These are phyloP conservation scores for Pseudanteris insignis DNA, from an alignment of 2,888 invertebrate genomes.

Conservation along the genomic window DNA sequence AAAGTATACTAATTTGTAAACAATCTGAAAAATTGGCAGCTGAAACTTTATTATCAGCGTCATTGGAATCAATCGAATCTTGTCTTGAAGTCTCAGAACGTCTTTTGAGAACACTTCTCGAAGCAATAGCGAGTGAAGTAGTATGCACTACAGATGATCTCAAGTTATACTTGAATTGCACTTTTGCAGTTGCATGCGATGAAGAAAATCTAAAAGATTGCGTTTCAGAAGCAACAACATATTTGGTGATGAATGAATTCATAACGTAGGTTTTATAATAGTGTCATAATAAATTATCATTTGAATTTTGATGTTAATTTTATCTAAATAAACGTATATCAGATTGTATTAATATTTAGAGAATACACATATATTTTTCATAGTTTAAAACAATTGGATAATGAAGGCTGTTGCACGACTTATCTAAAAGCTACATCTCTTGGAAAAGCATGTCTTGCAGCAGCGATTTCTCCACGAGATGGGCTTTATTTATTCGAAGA, in stretches of 20 bases:
- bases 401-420: conserved; percentile 26
- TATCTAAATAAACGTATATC: too few species aligned
- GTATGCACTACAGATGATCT: conserved; percentile 79
- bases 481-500: conserved; percentile 89
- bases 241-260: conserved; percentile 83
- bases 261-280: conserved; percentile 68
- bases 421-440: conserved; percentile 76
- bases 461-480: conserved; percentile 94
- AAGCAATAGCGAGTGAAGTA: conserved; percentile 88
- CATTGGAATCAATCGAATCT: conserved; percentile 79
- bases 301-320: too few species aligned
- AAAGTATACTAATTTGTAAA: conserved; percentile 91
- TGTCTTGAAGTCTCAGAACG: conserved; percentile 80
- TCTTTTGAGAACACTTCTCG: conserved; percentile 78
- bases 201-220: conserved; percentile 52
- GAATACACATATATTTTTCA: not conserved
- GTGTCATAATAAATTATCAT: too few species aligned
- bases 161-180: conserved; percentile 80
- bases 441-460: conserved; percentile 91
- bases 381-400: conserved; percentile 46
- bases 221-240: conserved; percentile 73
- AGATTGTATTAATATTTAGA: conserved; percentile 1
- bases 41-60: conserved; percentile 74
- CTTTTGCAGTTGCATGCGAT: conserved; percentile 67
- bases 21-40: conserved; percentile 78